Evolutionary conservation across 2,113 vertebrate genomes (phyloP).

Genomic region (Anguilla japonica): DNA sequence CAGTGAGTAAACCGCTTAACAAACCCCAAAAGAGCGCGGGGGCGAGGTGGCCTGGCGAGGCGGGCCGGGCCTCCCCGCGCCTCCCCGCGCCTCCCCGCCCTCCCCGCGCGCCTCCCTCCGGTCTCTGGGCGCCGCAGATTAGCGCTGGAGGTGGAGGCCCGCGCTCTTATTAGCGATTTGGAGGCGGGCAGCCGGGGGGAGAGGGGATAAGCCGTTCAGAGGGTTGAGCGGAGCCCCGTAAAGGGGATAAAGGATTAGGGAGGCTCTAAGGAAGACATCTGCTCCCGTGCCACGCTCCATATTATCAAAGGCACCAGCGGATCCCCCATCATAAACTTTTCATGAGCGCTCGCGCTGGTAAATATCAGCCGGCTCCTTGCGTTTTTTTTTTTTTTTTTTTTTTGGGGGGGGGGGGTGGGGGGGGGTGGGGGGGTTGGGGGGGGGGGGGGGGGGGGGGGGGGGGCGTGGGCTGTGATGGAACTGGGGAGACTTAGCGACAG

Average conservation of each 20-base stretch:
- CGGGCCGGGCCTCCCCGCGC: not conserved
- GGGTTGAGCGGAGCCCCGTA: constrained; percentile 64
- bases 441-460: constrained; percentile 31
- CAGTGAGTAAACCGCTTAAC: not conserved
- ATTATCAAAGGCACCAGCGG: constrained; percentile 73
- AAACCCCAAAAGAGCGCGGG: not conserved
- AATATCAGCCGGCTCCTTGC: constrained; percentile 63
- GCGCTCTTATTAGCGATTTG: constrained; percentile 60
- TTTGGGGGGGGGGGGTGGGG: constrained; percentile 32
- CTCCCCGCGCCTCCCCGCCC: constrained; percentile 33
- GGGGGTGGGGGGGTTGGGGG: constrained; percentile 29
- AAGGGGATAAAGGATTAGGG: constrained; percentile 70
- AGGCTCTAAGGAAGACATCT: constrained; percentile 76
- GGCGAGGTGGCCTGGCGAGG: not conserved
- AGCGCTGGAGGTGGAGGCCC: constrained; percentile 66
- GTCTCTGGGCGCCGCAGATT: constrained; percentile 67
- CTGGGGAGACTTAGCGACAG: constrained; percentile 43
- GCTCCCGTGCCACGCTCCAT: constrained; percentile 66
- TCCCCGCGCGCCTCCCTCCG: constrained; percentile 37
- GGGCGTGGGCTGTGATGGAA: not conserved
- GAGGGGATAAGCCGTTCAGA: constrained; percentile 66
- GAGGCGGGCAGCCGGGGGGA: constrained; percentile 37
- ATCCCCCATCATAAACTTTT: constrained; percentile 77
- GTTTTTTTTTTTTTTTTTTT: not conserved
- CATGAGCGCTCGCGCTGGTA: constrained; percentile 71